Base-by-base conservation (phyloP, 1,140 invertebrate species). In the Drosophila subpulchrella region DNA sequence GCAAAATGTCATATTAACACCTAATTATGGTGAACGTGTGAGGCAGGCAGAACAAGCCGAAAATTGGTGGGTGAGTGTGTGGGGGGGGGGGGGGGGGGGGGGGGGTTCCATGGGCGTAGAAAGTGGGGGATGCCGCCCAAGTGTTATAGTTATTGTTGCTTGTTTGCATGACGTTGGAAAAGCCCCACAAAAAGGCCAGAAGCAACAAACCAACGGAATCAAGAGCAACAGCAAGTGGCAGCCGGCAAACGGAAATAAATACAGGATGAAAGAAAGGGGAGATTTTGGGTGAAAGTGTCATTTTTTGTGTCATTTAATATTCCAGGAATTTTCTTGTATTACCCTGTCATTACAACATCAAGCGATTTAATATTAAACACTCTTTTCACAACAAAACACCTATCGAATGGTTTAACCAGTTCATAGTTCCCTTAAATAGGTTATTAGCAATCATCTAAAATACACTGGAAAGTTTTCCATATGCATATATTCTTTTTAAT, bases 1-100 rank as follows among this genome's bases (percentile, higher is more conserved):
- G 72, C 61, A 84, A 84, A 84, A 76, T 85, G 81, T 75, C 74
- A 80, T 75, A 85, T 85, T 85, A 85, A 85, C 81, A 85, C 78
- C 81, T 78, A 85, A 85, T 81, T 85, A 83, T 61, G 81, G 67
- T 56, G 70, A 84, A 76, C 48, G 59, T 53, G 62, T 27, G 30
- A 34, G 48, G 56, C 36, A 27, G 42, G 34, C 39, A 66, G 50
- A 38, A 61, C 38, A 36, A 36, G 20, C 38, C 38, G 36, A 48
- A 42, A 68, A 30, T 12, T 20, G 13, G 36, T 7, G 15, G 12
- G 42, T 15, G 30, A n/a, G n/a, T n/a, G n/a, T n/a, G n/a, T n/a
- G n/a, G n/a, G n/a, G n/a, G n/a, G n/a, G n/a, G n/a, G n/a, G n/a
- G n/a, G n/a, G n/a, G n/a, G n/a, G 15, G 30, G 11, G 15, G 12